Percentiles rank a stretch among this genome's conserved stretches.
phyloP scores from a whole-genome alignment of 2,113 vertebrate species.

The Chamaetylas fuelleborni region DNA sequence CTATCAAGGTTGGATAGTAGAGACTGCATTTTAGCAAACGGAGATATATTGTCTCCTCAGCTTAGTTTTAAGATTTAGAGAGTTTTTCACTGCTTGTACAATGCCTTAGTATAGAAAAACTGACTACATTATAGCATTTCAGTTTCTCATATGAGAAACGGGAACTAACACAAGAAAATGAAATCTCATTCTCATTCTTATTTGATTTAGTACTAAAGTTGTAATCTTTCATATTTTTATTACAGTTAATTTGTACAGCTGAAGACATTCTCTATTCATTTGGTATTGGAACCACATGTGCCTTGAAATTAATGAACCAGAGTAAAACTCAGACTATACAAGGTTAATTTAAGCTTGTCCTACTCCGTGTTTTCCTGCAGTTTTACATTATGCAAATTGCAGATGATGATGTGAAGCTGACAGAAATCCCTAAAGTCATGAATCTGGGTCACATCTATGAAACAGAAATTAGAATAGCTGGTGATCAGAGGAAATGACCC shows the following conservation, averaged over 20 bases:
- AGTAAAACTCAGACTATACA: not conserved
- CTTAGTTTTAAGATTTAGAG: not conserved
- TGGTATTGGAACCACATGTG: not conserved
- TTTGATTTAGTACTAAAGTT: not conserved
- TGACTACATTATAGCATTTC: not conserved
- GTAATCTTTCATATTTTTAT: not conserved
- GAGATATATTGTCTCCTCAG: not conserved
- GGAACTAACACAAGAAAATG: not conserved
- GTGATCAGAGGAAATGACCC: constrained; percentile 17
- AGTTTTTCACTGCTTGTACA: not conserved
- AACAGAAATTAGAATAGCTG: constrained; percentile 18
- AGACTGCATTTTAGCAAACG: not conserved
- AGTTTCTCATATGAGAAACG: not conserved
- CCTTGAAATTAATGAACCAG: constrained; percentile 29
- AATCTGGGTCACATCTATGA: not conserved
- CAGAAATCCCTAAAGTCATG: not conserved
- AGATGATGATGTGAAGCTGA: constrained; percentile 16
- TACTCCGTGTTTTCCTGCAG: not conserved
- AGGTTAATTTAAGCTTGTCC: constrained; percentile 14
- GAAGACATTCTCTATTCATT: not conserved
- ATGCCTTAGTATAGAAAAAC: not conserved
- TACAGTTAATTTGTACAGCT: not conserved
- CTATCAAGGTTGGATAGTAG: not conserved
- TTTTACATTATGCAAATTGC: constrained; percentile 44
- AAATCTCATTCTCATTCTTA: not conserved